Evolutionary conservation across 2,113 vertebrate species (phyloP), one percentile per base, ranked within the genome.

Genomic region (Tychaedon coryphoeus): DNA sequence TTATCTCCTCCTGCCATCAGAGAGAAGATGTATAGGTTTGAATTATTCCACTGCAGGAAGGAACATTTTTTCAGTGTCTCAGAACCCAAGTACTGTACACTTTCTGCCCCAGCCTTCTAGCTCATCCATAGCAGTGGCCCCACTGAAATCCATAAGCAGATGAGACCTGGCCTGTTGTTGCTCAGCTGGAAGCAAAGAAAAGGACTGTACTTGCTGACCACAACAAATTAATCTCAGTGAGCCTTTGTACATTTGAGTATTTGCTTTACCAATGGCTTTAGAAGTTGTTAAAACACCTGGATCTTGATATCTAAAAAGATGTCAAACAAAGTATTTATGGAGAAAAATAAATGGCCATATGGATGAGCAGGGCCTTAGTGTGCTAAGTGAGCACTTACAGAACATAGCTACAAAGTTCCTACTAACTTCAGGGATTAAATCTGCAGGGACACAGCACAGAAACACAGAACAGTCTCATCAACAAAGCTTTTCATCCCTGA

Each of bases 241-340:
- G 60, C 42, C 19, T 58, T 33, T 4, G 2, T 25, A 51, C 74
- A 56, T 73, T 79, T 73, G 62, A 25, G 62, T 65, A 81, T 89
- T 78, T 85, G 45, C 73, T 79, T 88, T 86, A 79, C 26, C 26
- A 22, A 75, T 66, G 54, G 54, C 26, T 88, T 87, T 34, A 75
- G 69, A 77, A 67, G 70, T 38, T 83, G 42, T 92, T 89, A 78
- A 29, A 92, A 87, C 84, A 95, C 66, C 62, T 89, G 78, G 53
- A 28, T 65, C 36, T 89, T 40, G 12, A 14, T 87, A 31, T 36
- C 38, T 77, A 64, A 51, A 87, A 89, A 48, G 36, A 72, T 50
- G 48, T 79, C 42, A 91, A 85, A 1, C 28, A 75, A 70, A 92
- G 22, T 90, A 86, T 79, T 91, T 82, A 66, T n/a, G 50, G 38